Evolutionary conservation across 2,888 invertebrate species (phyloP).

Genomic region (Metellina segmentata): DNA sequence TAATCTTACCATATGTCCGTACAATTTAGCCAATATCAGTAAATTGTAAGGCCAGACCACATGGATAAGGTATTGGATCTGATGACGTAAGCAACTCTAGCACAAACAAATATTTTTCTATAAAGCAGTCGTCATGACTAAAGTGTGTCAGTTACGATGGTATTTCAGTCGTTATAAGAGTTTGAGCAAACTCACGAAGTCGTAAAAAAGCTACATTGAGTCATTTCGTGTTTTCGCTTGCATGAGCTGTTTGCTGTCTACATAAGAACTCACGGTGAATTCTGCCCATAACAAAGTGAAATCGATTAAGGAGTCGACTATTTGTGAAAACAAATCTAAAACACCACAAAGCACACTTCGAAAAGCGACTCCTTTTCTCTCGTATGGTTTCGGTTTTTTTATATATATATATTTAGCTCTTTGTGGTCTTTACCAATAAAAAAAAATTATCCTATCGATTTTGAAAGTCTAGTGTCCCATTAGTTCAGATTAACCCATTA

Average conservation of each 20-base stretch:
- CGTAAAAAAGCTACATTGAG: conserved; percentile 28
- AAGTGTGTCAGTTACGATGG: conserved; percentile 42
- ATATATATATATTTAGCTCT: too few species aligned
- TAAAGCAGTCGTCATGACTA: conserved; percentile 23
- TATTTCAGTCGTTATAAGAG: conserved; percentile 32
- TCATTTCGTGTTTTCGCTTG: conserved; percentile 38
- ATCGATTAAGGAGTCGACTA: conserved; percentile 10
- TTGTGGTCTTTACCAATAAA: too few species aligned
- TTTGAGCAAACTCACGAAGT: conserved; percentile 33
- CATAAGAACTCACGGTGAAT: conserved; percentile 8
- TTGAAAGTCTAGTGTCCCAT: too few species aligned
- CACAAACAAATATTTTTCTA: conserved; percentile 45
- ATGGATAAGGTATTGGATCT: conserved; percentile 16
- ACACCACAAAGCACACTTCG: not conserved
- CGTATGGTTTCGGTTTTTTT: not conserved
- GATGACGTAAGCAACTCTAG: conserved; percentile 12
- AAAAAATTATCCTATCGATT: too few species aligned
- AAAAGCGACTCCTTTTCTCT: not conserved
- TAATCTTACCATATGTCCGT: too few species aligned
- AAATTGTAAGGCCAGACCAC: too few species aligned
- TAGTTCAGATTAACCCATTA: too few species aligned
- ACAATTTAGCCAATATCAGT: too few species aligned
- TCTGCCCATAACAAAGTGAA: conserved; percentile 14
- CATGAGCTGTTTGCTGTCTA: conserved; percentile 32
- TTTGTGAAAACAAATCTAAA: conserved; percentile 19